Conservation (phyloP, 2,113 vertebrate genomes). For the Asarcornis scutulata region DNA sequence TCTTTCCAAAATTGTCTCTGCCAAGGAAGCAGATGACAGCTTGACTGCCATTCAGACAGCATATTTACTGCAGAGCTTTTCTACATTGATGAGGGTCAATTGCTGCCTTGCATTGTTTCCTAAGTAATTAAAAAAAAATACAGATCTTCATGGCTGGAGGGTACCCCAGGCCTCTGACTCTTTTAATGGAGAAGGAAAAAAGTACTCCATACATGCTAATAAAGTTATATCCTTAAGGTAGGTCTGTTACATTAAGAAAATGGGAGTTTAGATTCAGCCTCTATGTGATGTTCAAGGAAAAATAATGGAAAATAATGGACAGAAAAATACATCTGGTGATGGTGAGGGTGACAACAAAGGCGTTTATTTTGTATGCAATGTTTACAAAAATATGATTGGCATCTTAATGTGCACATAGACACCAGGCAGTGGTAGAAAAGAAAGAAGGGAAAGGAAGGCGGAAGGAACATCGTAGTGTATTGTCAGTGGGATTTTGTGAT, state of each 20-base stretch:
- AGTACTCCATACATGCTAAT: neutral
- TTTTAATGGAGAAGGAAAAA: neutral
- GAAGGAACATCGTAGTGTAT: neutral
- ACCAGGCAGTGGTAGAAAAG: neutral
- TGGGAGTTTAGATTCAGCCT: neutral
- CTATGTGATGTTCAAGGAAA: neutral
- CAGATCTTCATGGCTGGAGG: neutral
- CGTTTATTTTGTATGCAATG: neutral
- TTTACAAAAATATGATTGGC: neutral
- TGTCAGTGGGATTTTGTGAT: neutral
- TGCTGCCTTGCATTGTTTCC: neutral
- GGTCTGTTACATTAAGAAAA: neutral
- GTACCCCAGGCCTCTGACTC: neutral
- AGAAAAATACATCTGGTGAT: neutral
- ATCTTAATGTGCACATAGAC: neutral
- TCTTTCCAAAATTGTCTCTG: slow-evolving; percentile 18
- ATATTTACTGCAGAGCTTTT: neutral
- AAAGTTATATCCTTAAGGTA: neutral
- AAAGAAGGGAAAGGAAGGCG: neutral
- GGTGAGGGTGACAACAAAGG: neutral
- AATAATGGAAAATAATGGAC: neutral
- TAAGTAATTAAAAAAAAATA: slow-evolving; percentile 8
- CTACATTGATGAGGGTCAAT: neutral
- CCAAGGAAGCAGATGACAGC: neutral
- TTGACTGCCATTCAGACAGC: neutral